Conservation (phyloP, 2,888 invertebrate genomes). For the Melieria crassipennis region DNA sequence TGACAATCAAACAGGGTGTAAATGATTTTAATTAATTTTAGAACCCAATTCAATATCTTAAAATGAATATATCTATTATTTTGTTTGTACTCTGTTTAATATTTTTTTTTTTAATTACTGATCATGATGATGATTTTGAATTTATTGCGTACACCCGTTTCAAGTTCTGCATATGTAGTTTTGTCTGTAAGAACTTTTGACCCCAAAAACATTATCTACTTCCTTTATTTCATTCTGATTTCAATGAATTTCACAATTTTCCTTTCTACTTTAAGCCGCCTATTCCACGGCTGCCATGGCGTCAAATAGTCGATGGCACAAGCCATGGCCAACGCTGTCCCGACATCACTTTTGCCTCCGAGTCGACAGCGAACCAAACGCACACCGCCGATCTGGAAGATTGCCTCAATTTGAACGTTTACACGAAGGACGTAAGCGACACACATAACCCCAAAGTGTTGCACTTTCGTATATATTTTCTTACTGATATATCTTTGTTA, state of each 20-base stretch:
- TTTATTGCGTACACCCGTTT: too few species aligned
- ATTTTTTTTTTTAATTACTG: too few species aligned
- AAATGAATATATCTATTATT: too few species aligned
- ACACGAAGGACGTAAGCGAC: constrained; percentile 60
- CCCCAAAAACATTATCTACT: too few species aligned
- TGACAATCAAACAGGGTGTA: too few species aligned
- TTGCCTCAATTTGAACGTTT: constrained; percentile 62
- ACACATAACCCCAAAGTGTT: not conserved
- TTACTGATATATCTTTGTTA: constrained; percentile 32
- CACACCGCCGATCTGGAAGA: constrained; percentile 56
- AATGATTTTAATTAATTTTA: too few species aligned
- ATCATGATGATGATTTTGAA: too few species aligned
- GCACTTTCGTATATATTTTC: not conserved
- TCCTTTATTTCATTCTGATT: too few species aligned
- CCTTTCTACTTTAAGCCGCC: constrained; percentile 51
- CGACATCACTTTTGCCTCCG: constrained; percentile 49
- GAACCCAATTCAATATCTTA: too few species aligned
- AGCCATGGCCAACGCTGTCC: constrained; percentile 60
- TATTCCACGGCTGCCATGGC: constrained; percentile 56
- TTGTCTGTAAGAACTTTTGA: too few species aligned
- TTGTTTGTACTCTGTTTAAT: too few species aligned
- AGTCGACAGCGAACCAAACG: constrained; percentile 13
- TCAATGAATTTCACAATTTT: not conserved
- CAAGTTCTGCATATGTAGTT: too few species aligned
- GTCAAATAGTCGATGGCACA: constrained; percentile 51